phyloP scores from a whole-genome alignment of 2,888 invertebrate genomes.

The Belgica antarctica region DNA sequence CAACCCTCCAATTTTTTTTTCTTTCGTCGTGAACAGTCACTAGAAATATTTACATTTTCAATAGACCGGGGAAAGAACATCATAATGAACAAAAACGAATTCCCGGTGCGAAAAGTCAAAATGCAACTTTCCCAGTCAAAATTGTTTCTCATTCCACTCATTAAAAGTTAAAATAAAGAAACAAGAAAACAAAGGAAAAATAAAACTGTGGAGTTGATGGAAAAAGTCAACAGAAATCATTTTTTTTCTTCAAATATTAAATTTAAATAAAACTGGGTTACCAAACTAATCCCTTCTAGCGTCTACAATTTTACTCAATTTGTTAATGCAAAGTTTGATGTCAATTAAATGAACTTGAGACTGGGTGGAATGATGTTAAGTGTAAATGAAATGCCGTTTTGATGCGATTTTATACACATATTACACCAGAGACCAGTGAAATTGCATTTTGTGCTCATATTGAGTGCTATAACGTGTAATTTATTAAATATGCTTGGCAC shows the following conservation, averaged over 20 bases:
- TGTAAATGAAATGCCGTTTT: not conserved
- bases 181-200: not conserved
- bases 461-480: not conserved
- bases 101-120: slow-evolving; percentile 2
- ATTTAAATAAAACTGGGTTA: not conserved
- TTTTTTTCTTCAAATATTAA: not conserved
- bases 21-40: not conserved
- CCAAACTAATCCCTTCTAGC: not conserved
- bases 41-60: slow-evolving; percentile 29
- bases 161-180: not conserved
- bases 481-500: not conserved
- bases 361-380: not conserved
- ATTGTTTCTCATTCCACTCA: too few species aligned
- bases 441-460: slow-evolving; percentile 4
- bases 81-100: not conserved
- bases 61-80: not conserved
- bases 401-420: not conserved
- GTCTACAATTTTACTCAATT: not conserved
- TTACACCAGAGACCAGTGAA: not conserved
- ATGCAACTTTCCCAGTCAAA: slow-evolving; percentile 17
- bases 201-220: slow-evolving; percentile 15
- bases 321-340: too few species aligned
- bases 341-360: not conserved
- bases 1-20: slow-evolving; percentile 30
- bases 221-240: slow-evolving; percentile 32